phyloP scores from a whole-genome alignment of 2,113 vertebrate species.

The Spilogale gracilis region DNA sequence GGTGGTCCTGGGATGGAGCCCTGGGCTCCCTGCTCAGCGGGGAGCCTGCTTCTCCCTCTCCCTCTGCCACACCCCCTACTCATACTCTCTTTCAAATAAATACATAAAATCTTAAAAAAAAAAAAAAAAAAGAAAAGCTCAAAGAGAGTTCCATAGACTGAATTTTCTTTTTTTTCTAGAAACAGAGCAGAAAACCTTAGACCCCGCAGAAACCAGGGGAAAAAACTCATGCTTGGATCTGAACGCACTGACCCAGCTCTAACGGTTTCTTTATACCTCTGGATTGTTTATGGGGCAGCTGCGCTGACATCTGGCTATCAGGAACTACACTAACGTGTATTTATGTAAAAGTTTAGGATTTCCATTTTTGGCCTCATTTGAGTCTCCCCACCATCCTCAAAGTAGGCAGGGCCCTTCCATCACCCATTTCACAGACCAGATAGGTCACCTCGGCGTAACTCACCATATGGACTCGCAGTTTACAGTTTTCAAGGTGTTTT shows the following conservation, averaged over 20 bases:
- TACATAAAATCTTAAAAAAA: not conserved
- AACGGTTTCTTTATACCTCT: not conserved
- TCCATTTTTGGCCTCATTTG: not conserved
- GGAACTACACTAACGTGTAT: rapidly evolving
- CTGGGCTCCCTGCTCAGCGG: no score
- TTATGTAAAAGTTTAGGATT: not conserved
- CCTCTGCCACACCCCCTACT: no score
- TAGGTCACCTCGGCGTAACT: not conserved
- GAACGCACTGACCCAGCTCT: not conserved
- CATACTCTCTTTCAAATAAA: not conserved
- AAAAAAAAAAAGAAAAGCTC: not conserved
- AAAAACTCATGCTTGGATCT: not conserved
- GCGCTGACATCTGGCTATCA: not conserved
- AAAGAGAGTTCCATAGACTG: not conserved
- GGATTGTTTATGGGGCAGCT: not conserved
- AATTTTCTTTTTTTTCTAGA: slow-evolving; percentile 33
- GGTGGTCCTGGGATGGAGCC: no score
- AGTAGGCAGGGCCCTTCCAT: not conserved
- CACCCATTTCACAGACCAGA: not conserved
- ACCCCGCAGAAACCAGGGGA: not conserved
- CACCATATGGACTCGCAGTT: not conserved
- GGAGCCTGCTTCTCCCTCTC: no score
- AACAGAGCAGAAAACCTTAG: not conserved
- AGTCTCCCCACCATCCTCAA: not conserved
- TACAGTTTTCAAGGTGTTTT: not conserved